Evolutionary conservation across 1,140 invertebrate species (phyloP), one percentile per base, ranked within the genome.

Genomic region (Tribolium madens): DNA sequence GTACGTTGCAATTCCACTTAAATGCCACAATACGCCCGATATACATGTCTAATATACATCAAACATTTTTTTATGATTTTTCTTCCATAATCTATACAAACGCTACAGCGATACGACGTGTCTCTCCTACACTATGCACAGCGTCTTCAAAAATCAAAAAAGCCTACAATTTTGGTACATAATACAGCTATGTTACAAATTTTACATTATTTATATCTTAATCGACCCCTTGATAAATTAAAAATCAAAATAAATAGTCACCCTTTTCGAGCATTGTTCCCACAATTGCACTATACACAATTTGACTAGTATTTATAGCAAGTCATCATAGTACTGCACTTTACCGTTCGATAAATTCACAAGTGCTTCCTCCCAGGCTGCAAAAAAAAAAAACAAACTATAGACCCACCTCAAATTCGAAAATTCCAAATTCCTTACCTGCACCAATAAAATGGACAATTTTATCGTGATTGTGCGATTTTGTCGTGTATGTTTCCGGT

Each of bases 401-500:
- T 13, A 10, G 4, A 31, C 6, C 2, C 26, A 31, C 17, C 10
- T 81, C 12, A 79, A 50, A 26, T 83, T 80, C 9, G 70, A 14
- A 64, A 31, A 57, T n/a, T 21, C 52, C 33, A 64, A 48, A 31
- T 13, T 17, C 47, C 15, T 86, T 80, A 91, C 91, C 90, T 79
- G 86, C 79, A 57, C 88, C 90, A 79, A 92, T 90, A 82, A 90
- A 92, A 80, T 89, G 88, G 70, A 92, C 88, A 82, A 92, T 89
- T 82, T 90, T 91, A 79, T 90, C 89, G 80, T 91, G 87, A 80
- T 90, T 89, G 81, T 87, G 87, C 50, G 76, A 78, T n/a, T 73
- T 71, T 14, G 74, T 73, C 9, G 12, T 75, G 26, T 64, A 71
- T 10, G 72, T 47, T 13, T 77, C 76, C 0, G 83, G 81, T 7